Percentiles rank a stretch among this genome's conserved stretches.
phyloP scores from a whole-genome alignment of 1,140 invertebrate genomes.

The Halictus rubicundus region DNA sequence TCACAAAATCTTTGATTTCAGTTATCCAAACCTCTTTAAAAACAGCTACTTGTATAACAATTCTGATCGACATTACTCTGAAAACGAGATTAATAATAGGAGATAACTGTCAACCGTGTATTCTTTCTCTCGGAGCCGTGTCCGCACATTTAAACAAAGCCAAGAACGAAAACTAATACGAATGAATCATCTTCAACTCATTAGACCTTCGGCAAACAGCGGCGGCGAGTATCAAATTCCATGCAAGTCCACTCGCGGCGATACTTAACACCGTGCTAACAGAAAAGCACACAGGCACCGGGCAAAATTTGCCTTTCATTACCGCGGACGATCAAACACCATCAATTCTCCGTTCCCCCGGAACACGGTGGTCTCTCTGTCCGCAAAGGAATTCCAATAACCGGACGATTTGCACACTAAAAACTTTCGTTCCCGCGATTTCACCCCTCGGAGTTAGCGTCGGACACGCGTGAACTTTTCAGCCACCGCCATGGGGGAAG shows the following conservation, averaged over 20 bases:
- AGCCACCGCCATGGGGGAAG: background rate
- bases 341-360: background rate
- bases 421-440: background rate
- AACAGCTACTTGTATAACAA: too few species aligned
- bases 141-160: too few species aligned
- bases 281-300: background rate
- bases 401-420: conserved; percentile 7
- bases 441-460: background rate
- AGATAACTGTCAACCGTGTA: too few species aligned
- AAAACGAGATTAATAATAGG: too few species aligned
- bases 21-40: too few species aligned
- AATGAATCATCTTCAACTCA: too few species aligned
- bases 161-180: too few species aligned
- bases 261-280: background rate
- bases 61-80: too few species aligned
- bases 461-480: background rate
- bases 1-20: too few species aligned
- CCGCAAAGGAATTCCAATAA: background rate
- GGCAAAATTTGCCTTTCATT: conserved; percentile 5
- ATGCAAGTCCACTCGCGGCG: background rate
- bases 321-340: background rate
- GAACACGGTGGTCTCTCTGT: background rate
- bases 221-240: background rate
- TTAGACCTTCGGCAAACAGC: background rate
- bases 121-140: too few species aligned